Conservation (phyloP, 1,140 invertebrate genomes). For the Leptestheria dahalacensis region DNA sequence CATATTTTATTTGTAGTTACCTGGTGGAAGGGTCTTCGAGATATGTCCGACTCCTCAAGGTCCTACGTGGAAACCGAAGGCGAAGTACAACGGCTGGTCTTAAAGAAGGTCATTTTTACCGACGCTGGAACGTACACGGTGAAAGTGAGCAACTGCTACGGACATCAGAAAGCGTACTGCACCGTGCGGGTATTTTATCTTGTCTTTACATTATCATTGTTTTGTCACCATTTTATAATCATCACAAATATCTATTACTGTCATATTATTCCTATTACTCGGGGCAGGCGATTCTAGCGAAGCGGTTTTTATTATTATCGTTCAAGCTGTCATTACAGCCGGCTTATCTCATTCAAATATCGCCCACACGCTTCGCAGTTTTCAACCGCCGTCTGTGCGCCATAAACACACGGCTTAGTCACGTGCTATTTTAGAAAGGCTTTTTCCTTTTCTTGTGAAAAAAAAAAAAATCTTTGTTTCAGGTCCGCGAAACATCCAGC, state of each 20-base stretch:
- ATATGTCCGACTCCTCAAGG: slow-evolving; percentile 59
- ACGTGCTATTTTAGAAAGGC: too few species aligned
- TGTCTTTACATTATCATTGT: background rate
- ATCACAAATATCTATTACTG: too few species aligned
- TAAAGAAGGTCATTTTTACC: slow-evolving; percentile 64
- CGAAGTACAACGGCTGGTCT: slow-evolving; percentile 67
- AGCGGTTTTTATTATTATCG: too few species aligned
- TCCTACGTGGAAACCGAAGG: slow-evolving; percentile 56
- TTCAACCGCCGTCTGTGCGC: too few species aligned
- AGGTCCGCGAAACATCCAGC: slow-evolving; percentile 44
- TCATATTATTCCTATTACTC: too few species aligned
- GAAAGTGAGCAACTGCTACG: slow-evolving; percentile 75
- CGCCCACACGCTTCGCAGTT: too few species aligned
- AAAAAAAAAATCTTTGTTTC: slow-evolving; percentile 3
- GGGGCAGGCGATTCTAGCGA: too few species aligned
- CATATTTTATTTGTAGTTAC: slow-evolving; percentile 43
- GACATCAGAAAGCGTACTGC: slow-evolving; percentile 67
- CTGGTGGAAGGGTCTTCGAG: slow-evolving; percentile 69
- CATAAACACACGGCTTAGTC: too few species aligned
- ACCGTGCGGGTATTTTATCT: slow-evolving; percentile 49
- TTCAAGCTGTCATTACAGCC: too few species aligned
- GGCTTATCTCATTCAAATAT: too few species aligned
- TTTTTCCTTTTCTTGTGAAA: slow-evolving; percentile 1
- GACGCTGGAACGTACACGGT: slow-evolving; percentile 92
- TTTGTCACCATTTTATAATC: too few species aligned